A percentile compares a stretch with the other conserved stretches of the same genome.
These are phyloP conservation scores for Pampus argenteus DNA, from an alignment of 2,797 vertebrate species.

Conservation along the genomic window DNA sequence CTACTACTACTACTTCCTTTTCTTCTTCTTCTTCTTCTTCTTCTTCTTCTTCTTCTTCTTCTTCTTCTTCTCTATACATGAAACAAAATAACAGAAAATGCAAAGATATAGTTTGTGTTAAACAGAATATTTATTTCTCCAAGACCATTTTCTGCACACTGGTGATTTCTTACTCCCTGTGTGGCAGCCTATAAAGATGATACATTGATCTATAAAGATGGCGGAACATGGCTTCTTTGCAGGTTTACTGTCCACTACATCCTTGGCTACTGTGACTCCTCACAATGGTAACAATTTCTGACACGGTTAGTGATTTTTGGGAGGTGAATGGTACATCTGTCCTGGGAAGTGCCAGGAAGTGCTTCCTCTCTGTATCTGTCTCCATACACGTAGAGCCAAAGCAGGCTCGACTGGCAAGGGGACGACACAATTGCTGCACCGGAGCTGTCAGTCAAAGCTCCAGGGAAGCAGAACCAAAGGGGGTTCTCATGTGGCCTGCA, in stretches of 20 bases:
- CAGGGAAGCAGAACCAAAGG: slow-evolving; percentile 75
- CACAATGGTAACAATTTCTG: slow-evolving; percentile 34
- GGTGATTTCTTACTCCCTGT: not conserved
- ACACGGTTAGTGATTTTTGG: slow-evolving; percentile 23
- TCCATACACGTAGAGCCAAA: slow-evolving; percentile 47
- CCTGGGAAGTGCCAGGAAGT: slow-evolving; percentile 40
- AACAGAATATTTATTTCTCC: not conserved
- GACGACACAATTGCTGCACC: slow-evolving; percentile 70
- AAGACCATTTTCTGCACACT: not conserved
- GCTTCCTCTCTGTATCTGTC: slow-evolving; percentile 15
- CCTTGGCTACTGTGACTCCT: slow-evolving; percentile 13
- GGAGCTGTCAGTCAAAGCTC: slow-evolving; percentile 83
- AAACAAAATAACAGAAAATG: not conserved
- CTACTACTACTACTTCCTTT: too few species aligned
- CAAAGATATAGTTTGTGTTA: not conserved
- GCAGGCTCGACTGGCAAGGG: slow-evolving; percentile 66
- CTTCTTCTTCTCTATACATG: not conserved
- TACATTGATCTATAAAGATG: not conserved
- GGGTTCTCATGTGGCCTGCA: slow-evolving; percentile 78
- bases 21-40: too few species aligned
- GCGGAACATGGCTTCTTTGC: slow-evolving; percentile 11
- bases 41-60: too few species aligned
- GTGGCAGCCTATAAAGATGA: not conserved
- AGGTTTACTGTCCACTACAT: slow-evolving; percentile 16
- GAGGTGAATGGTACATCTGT: slow-evolving; percentile 57